Evolutionary conservation across 2,113 vertebrate species (phyloP).

Genomic region (Mesocricetus auratus): DNA sequence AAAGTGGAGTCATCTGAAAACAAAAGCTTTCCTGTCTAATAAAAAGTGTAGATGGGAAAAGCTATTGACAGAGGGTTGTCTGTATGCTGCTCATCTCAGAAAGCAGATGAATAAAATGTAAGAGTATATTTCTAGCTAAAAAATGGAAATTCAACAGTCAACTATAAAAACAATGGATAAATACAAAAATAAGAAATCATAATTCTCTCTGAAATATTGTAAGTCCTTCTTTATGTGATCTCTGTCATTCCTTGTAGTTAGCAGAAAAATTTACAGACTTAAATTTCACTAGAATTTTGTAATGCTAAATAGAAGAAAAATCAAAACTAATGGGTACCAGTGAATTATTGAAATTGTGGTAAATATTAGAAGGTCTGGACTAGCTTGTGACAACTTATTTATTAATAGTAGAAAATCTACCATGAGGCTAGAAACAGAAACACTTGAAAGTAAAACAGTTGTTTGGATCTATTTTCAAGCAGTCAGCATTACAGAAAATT

Average conservation of each 20-base stretch:
- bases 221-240: not conserved
- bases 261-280: constrained; percentile 11
- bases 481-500: not conserved
- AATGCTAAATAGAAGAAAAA: constrained; percentile 33
- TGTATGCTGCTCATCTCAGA: not conserved
- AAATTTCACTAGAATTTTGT: not conserved
- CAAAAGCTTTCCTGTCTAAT: not conserved
- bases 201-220: not conserved
- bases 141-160: not conserved
- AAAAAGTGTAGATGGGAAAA: not conserved
- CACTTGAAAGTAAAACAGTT: not conserved
- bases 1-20: not conserved
- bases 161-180: not conserved
- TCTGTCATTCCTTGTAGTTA: not conserved
- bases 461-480: not conserved
- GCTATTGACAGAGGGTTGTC: not conserved
- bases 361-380: not conserved
- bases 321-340: not conserved
- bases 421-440: not conserved
- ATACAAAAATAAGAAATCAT: not conserved
- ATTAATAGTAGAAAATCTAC: not conserved
- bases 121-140: not conserved
- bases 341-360: not conserved
- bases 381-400: not conserved
- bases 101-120: not conserved